phyloP scores from a whole-genome alignment of 2,113 vertebrate genomes.

The Ondatra zibethicus region DNA sequence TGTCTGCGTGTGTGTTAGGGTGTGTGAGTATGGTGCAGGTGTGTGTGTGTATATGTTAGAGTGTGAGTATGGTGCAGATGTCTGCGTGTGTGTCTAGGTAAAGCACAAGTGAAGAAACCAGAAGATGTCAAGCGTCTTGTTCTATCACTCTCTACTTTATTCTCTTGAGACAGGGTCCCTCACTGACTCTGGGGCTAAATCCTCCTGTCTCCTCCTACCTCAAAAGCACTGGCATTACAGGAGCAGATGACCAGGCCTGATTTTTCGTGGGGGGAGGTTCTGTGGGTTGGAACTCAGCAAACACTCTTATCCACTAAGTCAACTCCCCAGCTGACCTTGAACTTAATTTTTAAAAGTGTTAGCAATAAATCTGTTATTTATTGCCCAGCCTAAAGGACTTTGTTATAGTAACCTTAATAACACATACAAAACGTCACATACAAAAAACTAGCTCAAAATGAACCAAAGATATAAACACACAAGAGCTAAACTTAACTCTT shows the following conservation, averaged over 20 bases:
- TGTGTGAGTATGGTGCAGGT: no score
- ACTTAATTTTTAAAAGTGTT: background rate
- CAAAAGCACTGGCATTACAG: background rate
- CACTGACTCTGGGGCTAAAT: background rate
- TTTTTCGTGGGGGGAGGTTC: background rate
- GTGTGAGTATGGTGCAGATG: background rate
- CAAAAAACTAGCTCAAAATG: slow-evolving; percentile 49
- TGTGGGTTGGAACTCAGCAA: background rate
- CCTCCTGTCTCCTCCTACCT: background rate
- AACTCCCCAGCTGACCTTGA: background rate
- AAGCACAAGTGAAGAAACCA: background rate
- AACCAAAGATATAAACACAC: slow-evolving; percentile 14
- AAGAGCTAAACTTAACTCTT: slow-evolving; percentile 23
- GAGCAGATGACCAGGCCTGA: background rate
- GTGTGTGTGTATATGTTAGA: background rate
- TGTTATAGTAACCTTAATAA: background rate
- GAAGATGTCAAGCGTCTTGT: background rate
- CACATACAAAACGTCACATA: background rate
- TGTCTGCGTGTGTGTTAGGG: background rate
- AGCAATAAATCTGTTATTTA: slow-evolving; percentile 2
- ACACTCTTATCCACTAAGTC: background rate
- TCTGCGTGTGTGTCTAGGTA: background rate
- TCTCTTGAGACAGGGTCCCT: background rate
- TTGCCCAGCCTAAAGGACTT: background rate
- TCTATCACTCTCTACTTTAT: background rate